Base-by-base conservation (phyloP, 2,797 vertebrate species). In the Apogon hyalosoma region DNA sequence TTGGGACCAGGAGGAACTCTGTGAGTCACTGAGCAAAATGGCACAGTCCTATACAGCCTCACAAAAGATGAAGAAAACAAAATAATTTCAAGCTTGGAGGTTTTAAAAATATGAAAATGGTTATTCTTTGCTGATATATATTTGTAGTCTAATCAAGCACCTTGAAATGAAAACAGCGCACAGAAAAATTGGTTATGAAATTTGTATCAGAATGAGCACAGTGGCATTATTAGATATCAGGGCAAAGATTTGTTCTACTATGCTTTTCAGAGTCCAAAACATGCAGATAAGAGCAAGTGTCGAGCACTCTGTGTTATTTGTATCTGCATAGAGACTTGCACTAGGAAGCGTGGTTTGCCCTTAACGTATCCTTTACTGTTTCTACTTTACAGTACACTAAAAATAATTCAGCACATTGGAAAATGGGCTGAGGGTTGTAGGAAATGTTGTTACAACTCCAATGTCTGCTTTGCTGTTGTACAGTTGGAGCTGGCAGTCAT, bases 11-110 rank as follows among this genome's bases (percentile, higher is more conserved):
- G 9, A 12, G 14, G 42, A 53, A 77, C 24, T 73, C 31, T 53
- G 12, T 63, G 40, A 72, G 69, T 70, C 66, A 24, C 11, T 33
- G 3, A 49, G 63, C 14, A 36, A 61, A 75, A 71, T 45, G 15
- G 28, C 21, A 54, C 9, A 11, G 43, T 41, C 19, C 9, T 11
- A 19, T 14, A n/a, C 7, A 14, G 11, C 28, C 49, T 33, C 12
- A 28, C 4, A 50, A n/a, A 16, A 4, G 18, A 12, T 36, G 16
- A 48, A 49, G 6, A 51, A 31, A 15, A 60, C 24, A 8, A n/a
- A 36, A 0, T 7, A 9, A 51, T 36, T 24, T 24, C 5, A 54
- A 13, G 28, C 14, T 21, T 65, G n/a, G 19, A 5, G 33, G 39
- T 10, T 15, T 46, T 24, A 3, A 49, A 65, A 42, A 42, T 8